These are phyloP conservation scores for Oncorhynchus nerka DNA, from an alignment of 2,113 vertebrate genomes.

Conservation along the genomic window DNA sequence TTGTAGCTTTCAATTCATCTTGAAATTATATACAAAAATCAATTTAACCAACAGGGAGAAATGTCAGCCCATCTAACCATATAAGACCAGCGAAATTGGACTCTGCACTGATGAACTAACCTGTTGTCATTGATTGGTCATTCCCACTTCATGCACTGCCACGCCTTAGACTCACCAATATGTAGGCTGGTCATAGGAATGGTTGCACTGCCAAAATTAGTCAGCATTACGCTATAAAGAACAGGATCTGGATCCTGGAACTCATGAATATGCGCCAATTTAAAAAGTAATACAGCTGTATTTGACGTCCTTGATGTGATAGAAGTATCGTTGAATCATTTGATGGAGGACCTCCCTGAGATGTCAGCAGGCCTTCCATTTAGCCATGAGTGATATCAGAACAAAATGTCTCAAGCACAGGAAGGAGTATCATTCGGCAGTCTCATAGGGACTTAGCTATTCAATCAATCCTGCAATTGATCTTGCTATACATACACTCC, in stretches of 20 bases:
- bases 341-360: neutral
- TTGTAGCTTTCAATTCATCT: too few relatives aligned
- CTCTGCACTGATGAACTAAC: neutral
- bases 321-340: neutral
- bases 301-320: neutral
- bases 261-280: neutral
- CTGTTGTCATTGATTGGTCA: neutral
- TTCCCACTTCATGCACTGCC: too few relatives aligned
- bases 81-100: neutral
- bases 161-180: neutral
- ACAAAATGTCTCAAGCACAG: neutral
- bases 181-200: neutral
- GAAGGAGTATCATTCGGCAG: neutral
- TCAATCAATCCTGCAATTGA: neutral
- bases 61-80: neutral
- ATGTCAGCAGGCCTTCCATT: neutral
- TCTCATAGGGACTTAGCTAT: neutral
- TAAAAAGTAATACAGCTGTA: neutral
- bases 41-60: neutral
- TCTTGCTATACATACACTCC: too few relatives aligned
- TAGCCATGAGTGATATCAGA: neutral
- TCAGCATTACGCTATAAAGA: neutral
- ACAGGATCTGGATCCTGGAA: neutral
- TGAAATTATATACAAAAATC: too few relatives aligned
- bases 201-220: neutral